Base-by-base conservation (phyloP, 2,888 invertebrate species). In the Helicoverpa assulta region DNA sequence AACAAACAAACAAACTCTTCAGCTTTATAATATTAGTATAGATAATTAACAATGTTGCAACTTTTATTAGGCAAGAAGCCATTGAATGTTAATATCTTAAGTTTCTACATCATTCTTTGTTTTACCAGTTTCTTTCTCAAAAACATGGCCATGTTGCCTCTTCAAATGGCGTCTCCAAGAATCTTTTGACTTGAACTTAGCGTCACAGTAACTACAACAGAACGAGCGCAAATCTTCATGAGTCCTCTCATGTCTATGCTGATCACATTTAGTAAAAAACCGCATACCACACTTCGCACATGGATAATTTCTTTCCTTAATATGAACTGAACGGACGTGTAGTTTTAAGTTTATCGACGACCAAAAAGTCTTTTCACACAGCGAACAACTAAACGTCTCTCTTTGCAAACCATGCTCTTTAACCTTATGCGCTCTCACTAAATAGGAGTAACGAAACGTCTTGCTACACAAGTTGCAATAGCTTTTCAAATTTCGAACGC, bases 121-220 rank as follows among this genome's bases (percentile, higher is more conserved):
- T n/a, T n/a, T 62, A 52, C 14, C 14, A n/a, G 14, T 5, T 21
- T 10, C 10, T 74, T 61, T 6, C 43, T 47, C 55, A 59, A 74
- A 69, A 0, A 65, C 67, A 21, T 81, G 78, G 0, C 81, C 81
- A 63, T 92, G 92, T 19, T 90, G 88, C 12, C 85, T 79, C 43
- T 85, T 90, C 68, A 88, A 57, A 79, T 92, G 92, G 16, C 90
- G 78, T 7, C 86, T 72, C 71, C 83, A 78, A 1, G 91, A 91
- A 61, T 91, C 90, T 26, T 91, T 91, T 0, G 88, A 84, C 40
- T 90, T 90, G 52, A 91, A 91, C 16, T 84, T 86, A 0, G 82
- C 79, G 1, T 87, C 88, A 8, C 92, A 92, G 3, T 80, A 75
- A 37, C 70, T 76, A 47, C 93, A 93, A 0, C 86, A 70, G 57